A percentile compares a stretch with the other conserved stretches of the same genome.
Evolutionary conservation across 2,113 vertebrate genomes (phyloP).

Genomic region (Alexandromys fortis): DNA sequence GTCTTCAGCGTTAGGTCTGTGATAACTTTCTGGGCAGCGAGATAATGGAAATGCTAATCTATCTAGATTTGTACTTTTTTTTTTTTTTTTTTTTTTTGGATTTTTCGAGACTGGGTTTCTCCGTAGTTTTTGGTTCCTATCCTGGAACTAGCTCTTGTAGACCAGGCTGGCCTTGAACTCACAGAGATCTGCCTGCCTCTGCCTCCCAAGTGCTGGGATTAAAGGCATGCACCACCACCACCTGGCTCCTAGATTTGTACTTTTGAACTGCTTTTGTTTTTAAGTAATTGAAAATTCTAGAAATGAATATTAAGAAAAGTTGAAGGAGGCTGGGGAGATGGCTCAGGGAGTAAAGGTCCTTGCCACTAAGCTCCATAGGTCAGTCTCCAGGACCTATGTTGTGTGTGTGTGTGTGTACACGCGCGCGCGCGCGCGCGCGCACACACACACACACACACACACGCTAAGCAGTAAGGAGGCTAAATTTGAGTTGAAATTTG

Average conservation of each 20-base stretch:
- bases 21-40: background rate
- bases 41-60: background rate
- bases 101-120: too few species aligned
- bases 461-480: background rate
- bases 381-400: background rate
- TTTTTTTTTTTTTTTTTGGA: background rate
- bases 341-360: background rate
- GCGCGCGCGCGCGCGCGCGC: too few species aligned
- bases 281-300: slow-evolving; percentile 21
- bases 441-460: background rate
- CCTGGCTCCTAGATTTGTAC: background rate
- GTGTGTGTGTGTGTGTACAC: too few species aligned
- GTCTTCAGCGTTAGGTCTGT: background rate
- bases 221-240: too few species aligned
- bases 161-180: too few species aligned
- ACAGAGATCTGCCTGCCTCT: too few species aligned
- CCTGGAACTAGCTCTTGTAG: too few species aligned
- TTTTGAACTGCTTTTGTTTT: background rate
- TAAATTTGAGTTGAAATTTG: background rate
- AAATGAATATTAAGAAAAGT: slow-evolving; percentile 13
- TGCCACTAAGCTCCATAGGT: background rate
- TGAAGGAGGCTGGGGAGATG: background rate
- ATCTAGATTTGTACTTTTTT: slow-evolving; percentile 15
- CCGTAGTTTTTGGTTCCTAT: too few species aligned
- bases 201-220: too few species aligned